Base-by-base conservation (phyloP, 2,888 invertebrate species). In the Nasonia oneida region DNA sequence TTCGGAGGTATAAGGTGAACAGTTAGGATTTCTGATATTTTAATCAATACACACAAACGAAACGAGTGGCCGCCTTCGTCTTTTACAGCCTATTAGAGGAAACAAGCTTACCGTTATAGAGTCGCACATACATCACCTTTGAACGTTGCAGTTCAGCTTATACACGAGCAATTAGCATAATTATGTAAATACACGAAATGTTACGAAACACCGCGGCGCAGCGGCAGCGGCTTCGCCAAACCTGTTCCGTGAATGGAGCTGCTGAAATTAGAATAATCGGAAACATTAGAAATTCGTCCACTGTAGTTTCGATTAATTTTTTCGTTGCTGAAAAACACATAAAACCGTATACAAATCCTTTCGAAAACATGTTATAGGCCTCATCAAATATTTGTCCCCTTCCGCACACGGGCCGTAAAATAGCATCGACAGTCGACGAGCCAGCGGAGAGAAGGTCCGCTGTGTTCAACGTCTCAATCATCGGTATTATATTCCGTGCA, bases 111-210 rank as follows among this genome's bases (percentile, higher is more conserved):
- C 81, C 81, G 81, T 73, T 57, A 81, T 29, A 29, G 29, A 57
- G n/a, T 14, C 39, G 29, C 23, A 33, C 18, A n/a, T 29, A 39
- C 33, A 39, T 67, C 53, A 37, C 39, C 57, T 57, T 18, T 61
- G 61, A 47, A 42, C 29, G 29, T 67, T 79, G 67, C 79, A 67
- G 42, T 79, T 67, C 47, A 64, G 37, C 67, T 29, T 29, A 29
- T 29, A 23, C 0, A 47, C 0, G 5, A 37, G 12, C 15, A 29
- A 79, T 79, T 79, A n/a, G 47, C 80, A 80, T 71, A 71, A 50
- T 80, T 80, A 80, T 80, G 71, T 71, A 80, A 80, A 71, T 80
- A 50, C n/a, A 80, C 15, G 18, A 47, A 80, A 71, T 71, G 53
- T 71, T 80, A 80, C 37, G 80, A 70, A 71, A 80, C 70, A 64